Conservation (phyloP, 2,113 vertebrate genomes). For the Lichenostomus cassidix region DNA sequence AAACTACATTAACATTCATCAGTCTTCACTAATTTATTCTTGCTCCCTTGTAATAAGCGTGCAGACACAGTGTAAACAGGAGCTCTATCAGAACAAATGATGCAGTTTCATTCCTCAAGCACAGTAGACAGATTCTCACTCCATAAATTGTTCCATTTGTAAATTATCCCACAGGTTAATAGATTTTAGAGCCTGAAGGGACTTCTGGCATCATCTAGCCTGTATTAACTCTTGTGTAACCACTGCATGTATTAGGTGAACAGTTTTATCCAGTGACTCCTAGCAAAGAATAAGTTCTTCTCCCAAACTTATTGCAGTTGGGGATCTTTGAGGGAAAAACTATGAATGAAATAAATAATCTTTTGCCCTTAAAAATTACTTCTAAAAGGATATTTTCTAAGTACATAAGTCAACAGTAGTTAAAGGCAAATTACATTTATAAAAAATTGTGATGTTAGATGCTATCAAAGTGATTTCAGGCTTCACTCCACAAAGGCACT, state of each 20-base stretch:
- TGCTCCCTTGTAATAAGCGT: background rate
- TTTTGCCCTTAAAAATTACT: background rate
- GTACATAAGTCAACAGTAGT: background rate
- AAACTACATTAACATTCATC: background rate
- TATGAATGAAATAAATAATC: background rate
- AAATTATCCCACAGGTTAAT: conserved; percentile 9
- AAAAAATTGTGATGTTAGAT: background rate
- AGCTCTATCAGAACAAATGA: background rate
- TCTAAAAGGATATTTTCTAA: background rate
- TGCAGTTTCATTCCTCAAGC: background rate
- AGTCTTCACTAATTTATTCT: background rate
- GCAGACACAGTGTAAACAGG: background rate
- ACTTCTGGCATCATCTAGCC: background rate
- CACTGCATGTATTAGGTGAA: background rate
- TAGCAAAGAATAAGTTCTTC: background rate
- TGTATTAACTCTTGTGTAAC: background rate
- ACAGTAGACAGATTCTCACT: background rate
- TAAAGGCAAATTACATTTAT: background rate
- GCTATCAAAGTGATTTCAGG: conserved; percentile 15
- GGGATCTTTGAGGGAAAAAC: background rate
- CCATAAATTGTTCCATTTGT: background rate
- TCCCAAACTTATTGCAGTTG: background rate
- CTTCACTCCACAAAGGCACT: background rate
- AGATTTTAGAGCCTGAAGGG: background rate
- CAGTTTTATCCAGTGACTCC: background rate